phyloP scores from a whole-genome alignment of 2,888 invertebrate species.

The Eupithecia subfuscata region DNA sequence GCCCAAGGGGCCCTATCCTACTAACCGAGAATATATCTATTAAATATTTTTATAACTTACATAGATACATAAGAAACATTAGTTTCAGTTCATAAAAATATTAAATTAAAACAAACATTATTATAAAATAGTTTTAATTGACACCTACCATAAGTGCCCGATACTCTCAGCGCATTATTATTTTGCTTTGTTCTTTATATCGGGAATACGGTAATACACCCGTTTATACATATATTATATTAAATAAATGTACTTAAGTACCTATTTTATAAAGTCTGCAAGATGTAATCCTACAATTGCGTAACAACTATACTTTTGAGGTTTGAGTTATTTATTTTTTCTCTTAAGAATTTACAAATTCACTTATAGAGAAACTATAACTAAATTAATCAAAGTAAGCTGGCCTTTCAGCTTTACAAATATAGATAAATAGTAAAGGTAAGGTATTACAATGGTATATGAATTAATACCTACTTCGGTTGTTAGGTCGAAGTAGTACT shows the following conservation, averaged over 20 bases:
- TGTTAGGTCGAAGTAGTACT: too few relatives aligned
- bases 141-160: background rate
- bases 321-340: too few relatives aligned
- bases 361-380: too few relatives aligned
- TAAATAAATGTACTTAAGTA: conserved; percentile 18
- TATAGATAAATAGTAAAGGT: too few relatives aligned
- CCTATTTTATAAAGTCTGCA: conserved; percentile 41
- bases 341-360: too few relatives aligned
- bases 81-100: background rate
- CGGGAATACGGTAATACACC: background rate
- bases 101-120: background rate
- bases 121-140: background rate
- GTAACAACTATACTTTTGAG: conserved; percentile 36
- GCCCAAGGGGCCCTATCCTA: background rate
- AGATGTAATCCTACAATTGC: conserved; percentile 51
- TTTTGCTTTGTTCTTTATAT: conserved; percentile 34
- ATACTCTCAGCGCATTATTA: background rate
- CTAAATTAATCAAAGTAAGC: too few relatives aligned
- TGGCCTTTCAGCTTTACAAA: too few relatives aligned
- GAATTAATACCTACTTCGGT: too few relatives aligned
- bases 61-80: background rate
- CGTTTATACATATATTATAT: conserved; percentile 42
- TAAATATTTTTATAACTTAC: background rate
- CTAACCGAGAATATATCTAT: background rate
- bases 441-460: too few relatives aligned